These are phyloP conservation scores for Neotragus pygmaeus DNA, from an alignment of 2,113 vertebrate genomes.

Conservation along the genomic window DNA sequence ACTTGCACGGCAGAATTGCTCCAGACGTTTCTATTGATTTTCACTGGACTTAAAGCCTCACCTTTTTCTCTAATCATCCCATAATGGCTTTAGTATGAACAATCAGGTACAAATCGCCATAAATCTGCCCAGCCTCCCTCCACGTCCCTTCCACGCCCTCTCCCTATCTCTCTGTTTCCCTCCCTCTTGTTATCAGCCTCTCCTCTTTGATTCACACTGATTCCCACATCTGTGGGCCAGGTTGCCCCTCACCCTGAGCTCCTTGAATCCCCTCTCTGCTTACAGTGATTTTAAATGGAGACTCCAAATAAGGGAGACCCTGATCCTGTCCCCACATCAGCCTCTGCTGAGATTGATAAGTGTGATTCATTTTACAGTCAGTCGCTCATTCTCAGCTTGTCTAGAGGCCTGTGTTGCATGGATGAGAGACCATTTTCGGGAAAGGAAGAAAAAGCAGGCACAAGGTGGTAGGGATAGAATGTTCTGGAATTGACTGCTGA, in stretches of 20 bases:
- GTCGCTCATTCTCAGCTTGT: neutral
- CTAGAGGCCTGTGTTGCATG: neutral
- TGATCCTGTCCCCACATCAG: neutral
- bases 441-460: neutral
- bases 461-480: neutral
- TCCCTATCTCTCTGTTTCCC: constrained; percentile 78
- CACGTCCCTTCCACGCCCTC: constrained; percentile 79
- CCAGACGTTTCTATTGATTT: constrained; percentile 99
- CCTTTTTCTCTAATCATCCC: constrained; percentile 99
- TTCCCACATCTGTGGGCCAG: neutral
- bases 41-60: constrained; percentile 99
- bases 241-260: neutral
- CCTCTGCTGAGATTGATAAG: neutral
- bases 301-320: neutral
- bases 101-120: constrained; percentile 97
- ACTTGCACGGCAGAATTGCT: constrained; percentile 92
- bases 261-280: neutral
- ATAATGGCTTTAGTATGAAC: constrained; percentile 99
- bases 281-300: neutral
- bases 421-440: neutral
- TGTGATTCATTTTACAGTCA: neutral
- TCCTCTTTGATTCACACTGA: neutral
- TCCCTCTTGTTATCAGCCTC: constrained; percentile 69
- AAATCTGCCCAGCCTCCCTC: constrained; percentile 91
- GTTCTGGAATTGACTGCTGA: neutral